Evolutionary conservation across 2,888 invertebrate species (phyloP).

Genomic region (Azorinus chamasolen): DNA sequence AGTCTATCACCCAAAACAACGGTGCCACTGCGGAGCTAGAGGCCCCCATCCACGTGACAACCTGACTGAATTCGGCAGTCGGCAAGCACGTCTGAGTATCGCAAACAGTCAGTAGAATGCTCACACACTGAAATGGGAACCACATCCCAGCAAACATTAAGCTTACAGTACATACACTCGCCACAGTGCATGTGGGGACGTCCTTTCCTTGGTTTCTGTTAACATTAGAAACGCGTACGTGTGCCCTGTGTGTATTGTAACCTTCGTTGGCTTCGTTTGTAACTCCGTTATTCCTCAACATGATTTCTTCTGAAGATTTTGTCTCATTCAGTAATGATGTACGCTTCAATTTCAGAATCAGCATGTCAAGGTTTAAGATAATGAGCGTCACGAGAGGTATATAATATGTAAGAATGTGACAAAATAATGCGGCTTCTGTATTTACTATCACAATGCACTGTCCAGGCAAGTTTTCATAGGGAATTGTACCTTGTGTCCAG

Average conservation of each 20-base stretch:
- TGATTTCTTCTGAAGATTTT: too few relatives aligned
- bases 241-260: neutral
- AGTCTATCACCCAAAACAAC: conserved; percentile 47
- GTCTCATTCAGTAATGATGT: too few relatives aligned
- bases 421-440: conserved; percentile 35
- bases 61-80: conserved; percentile 44
- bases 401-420: conserved; percentile 50
- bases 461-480: conserved; percentile 31
- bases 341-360: conserved; percentile 2
- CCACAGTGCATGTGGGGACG: conserved; percentile 5
- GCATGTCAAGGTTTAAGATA: conserved; percentile 32
- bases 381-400: conserved; percentile 38
- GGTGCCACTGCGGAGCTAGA: conserved; percentile 50
- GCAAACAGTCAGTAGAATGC: conserved; percentile 43
- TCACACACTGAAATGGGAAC: conserved; percentile 59
- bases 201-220: conserved; percentile 2
- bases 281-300: too few relatives aligned
- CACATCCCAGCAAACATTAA: conserved; percentile 41
- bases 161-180: conserved; percentile 37
- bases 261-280: too few relatives aligned
- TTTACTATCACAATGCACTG: conserved; percentile 45
- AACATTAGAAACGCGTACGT: neutral
- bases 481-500: conserved; percentile 56
- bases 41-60: conserved; percentile 49
- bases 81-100: conserved; percentile 35